A percentile compares a stretch with the other conserved stretches of the same genome.
These are phyloP conservation scores for Lissocephala sabroskyi DNA, from an alignment of 2,888 invertebrate species.

Conservation along the genomic window DNA sequence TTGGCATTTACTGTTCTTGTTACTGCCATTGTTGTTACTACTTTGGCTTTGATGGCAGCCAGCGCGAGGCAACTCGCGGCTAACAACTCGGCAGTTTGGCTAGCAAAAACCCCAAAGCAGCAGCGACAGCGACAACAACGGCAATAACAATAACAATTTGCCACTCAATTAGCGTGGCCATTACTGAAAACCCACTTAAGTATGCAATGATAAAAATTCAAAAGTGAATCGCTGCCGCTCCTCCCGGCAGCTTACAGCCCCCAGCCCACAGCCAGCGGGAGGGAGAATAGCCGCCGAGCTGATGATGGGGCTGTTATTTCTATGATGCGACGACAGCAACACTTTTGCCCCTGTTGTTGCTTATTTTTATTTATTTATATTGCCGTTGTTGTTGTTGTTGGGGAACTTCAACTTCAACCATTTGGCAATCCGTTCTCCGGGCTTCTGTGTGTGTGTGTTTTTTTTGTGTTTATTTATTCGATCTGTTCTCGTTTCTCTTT, in stretches of 20 bases:
- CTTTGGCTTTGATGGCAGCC: slow-evolving; percentile 38
- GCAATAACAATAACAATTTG: slow-evolving; percentile 62
- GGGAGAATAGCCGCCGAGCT: too few relatives aligned
- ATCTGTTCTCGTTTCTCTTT: not conserved
- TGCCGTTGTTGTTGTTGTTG: not conserved
- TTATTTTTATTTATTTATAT: too few relatives aligned
- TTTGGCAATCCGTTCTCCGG: too few relatives aligned
- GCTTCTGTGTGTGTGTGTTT: not conserved
- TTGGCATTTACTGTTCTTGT: slow-evolving; percentile 12
- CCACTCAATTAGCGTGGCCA: slow-evolving; percentile 60
- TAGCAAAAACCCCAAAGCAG: slow-evolving; percentile 3
- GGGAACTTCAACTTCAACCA: not conserved
- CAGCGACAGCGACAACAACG: slow-evolving; percentile 35
- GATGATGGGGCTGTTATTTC: slow-evolving; percentile 7
- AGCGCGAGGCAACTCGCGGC: slow-evolving; percentile 5
- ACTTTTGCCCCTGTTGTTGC: not conserved
- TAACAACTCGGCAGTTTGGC: too few relatives aligned
- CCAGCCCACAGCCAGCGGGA: too few relatives aligned
- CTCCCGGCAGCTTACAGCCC: too few relatives aligned
- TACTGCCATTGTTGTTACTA: slow-evolving; percentile 16
- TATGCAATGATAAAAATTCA: slow-evolving; percentile 60
- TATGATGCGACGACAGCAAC: slow-evolving; percentile 6
- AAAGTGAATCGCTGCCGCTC: slow-evolving; percentile 39
- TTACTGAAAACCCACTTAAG: slow-evolving; percentile 59
- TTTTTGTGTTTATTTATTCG: too few relatives aligned